Percentiles rank a stretch among this genome's conserved stretches.
Evolutionary conservation across 2,797 vertebrate genomes (phyloP).

Genomic region (Xiphophorus birchmanni): DNA sequence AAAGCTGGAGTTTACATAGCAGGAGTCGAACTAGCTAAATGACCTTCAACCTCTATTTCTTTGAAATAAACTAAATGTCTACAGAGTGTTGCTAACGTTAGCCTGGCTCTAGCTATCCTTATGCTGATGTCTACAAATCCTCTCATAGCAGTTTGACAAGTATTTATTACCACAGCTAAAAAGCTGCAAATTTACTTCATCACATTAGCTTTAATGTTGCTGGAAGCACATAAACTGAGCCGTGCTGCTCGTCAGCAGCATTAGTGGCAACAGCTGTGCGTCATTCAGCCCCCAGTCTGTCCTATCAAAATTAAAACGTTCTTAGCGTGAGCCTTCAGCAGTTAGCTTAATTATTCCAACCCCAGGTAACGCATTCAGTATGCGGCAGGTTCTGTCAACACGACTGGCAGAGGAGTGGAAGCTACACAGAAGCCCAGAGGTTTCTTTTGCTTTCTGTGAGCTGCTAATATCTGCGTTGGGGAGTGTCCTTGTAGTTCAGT

Average conservation of each 20-base stretch:
- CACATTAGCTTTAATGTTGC: constrained; percentile 8
- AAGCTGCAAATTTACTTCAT: neutral
- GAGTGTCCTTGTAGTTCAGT: neutral
- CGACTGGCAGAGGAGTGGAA: neutral
- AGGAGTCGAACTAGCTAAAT: neutral
- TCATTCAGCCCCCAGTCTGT: neutral
- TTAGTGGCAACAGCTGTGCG: constrained; percentile 11
- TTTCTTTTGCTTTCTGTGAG: neutral
- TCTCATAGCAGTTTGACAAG: neutral
- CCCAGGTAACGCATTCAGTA: neutral
- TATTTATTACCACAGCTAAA: neutral
- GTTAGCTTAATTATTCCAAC: neutral
- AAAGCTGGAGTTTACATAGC: neutral
- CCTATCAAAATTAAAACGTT: neutral
- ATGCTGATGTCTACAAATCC: constrained; percentile 2
- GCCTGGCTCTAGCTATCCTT: neutral
- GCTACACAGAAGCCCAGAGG: neutral
- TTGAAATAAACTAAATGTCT: neutral
- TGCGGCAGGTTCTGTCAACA: neutral
- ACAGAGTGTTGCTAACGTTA: neutral
- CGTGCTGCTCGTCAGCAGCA: constrained; percentile 1
- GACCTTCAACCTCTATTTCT: neutral
- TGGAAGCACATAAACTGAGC: constrained; percentile 3
- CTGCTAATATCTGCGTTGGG: neutral
- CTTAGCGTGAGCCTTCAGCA: neutral